Evolutionary conservation across 2,113 vertebrate genomes (phyloP), one percentile per base, ranked within the genome.

Genomic region (Cyrtonyx montezumae): DNA sequence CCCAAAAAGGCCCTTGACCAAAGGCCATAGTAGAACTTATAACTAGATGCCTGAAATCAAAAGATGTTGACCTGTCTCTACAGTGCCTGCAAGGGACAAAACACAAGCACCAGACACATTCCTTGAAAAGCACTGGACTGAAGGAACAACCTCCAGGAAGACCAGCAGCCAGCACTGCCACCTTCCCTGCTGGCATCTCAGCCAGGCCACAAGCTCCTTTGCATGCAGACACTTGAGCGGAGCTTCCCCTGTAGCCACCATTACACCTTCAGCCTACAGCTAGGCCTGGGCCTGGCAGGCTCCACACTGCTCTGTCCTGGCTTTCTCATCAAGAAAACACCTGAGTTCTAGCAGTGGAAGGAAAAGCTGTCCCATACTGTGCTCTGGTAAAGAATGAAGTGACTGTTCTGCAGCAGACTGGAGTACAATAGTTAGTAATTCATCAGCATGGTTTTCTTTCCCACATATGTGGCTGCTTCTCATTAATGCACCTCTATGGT

Each of bases 251-350:
- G 26, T 0, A 59, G 49, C 30, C 46, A 56, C 55, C 34, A 43
- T 12, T n/a, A 30, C 0, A 20, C 32, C 16, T 2, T 1, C 46
- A 61, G 71, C 19, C 32, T 8, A 40, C 0, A 2, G 43, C 37
- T 1, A 1, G 82, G 61, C 51, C 16, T 23, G 18, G 36, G 16
- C 13, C 37, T 43, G 22, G 22, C 18, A 87, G 42, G n/a, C 25
- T 45, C 13, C 1, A 0, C 4, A 22, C 4, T 49, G 13, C 28
- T 70, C 70, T 75, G 26, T 16, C 5, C 53, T 45, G 58, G 32
- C 11, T 71, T 79, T 22, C 34, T 21, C 43, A 42, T 19, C 28
- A 65, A 65, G n/a, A 68, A 37, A 84, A 36, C 2, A 3, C 10
- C 32, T 51, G 7, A 56, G 14, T 53, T 58, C 34, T 32, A 37